phyloP scores from a whole-genome alignment of 2,113 vertebrate species.

The Taurulus bubalis region DNA sequence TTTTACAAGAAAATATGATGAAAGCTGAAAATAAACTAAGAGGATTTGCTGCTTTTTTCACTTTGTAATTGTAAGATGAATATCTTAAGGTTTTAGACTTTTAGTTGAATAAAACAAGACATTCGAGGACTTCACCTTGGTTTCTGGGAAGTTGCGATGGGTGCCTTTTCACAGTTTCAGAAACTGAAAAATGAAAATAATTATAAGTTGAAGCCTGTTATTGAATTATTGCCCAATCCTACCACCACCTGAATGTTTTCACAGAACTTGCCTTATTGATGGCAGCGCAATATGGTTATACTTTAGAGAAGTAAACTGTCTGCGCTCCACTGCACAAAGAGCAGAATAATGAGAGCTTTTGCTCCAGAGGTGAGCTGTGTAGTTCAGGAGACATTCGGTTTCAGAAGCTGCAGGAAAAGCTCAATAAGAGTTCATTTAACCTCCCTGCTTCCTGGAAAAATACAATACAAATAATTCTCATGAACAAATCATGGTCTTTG shows the following conservation, averaged over 20 bases:
- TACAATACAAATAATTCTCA: background rate
- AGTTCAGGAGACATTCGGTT: constrained; percentile 41
- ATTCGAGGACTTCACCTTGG: background rate
- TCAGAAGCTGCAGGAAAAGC: constrained; percentile 33
- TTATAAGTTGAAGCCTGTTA: background rate
- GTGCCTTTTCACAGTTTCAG: too few relatives aligned
- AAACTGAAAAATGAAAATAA: background rate
- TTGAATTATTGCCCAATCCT: background rate
- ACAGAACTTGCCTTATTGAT: constrained; percentile 18
- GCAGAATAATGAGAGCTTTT: constrained; percentile 48
- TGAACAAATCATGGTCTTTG: constrained; percentile 31
- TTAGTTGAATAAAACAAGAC: background rate
- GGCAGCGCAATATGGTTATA: constrained; percentile 12
- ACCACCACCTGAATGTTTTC: background rate
- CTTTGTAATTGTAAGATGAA: background rate
- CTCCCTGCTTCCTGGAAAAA: constrained; percentile 10
- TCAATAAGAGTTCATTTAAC: constrained; percentile 46
- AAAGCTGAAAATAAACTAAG: background rate
- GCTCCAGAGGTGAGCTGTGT: constrained; percentile 28
- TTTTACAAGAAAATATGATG: background rate
- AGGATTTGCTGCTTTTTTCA: background rate
- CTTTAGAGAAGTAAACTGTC: constrained; percentile 17
- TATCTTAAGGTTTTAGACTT: background rate
- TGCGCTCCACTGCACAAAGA: constrained; percentile 30
- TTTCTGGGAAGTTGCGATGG: too few relatives aligned